Percentiles rank a stretch among this genome's conserved stretches.
phyloP scores from a whole-genome alignment of 1,140 invertebrate species.

The Agrypnia vestita region DNA sequence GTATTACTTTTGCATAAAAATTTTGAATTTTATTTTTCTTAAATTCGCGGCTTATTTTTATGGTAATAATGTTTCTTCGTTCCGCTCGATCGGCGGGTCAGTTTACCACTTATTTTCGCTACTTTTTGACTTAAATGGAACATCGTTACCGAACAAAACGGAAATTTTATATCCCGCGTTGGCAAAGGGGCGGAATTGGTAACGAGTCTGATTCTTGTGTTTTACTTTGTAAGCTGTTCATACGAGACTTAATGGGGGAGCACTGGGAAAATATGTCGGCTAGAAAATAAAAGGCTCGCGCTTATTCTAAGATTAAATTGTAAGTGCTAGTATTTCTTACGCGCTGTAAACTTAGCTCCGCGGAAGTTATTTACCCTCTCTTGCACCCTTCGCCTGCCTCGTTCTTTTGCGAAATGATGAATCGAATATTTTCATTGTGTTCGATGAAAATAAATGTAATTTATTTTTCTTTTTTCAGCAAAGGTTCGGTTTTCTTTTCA shows the following conservation, averaged over 20 bases:
- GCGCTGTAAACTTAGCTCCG: conserved; percentile 2
- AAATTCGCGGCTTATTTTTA: neutral
- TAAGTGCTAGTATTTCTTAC: neutral
- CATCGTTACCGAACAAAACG: conserved; percentile 37
- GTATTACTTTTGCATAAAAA: neutral
- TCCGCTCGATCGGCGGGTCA: neutral
- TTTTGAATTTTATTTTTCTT: conserved; percentile 11
- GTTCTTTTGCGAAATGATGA: conserved; percentile 3
- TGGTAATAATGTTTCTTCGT: conserved; percentile 1
- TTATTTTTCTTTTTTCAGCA: neutral
- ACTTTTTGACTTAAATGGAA: conserved; percentile 11
- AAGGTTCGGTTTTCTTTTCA: too few species aligned
- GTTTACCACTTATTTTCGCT: conserved; percentile 11
- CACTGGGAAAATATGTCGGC: conserved; percentile 56
- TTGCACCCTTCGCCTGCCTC: neutral
- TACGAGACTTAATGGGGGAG: conserved; percentile 51
- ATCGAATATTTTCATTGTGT: conserved; percentile 28
- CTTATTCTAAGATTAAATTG: conserved; percentile 33
- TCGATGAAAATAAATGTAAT: neutral
- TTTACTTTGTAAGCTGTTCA: conserved; percentile 46
- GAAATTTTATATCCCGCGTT: conserved; percentile 55
- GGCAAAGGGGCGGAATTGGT: conserved; percentile 55
- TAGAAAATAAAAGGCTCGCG: conserved; percentile 35
- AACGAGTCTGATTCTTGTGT: conserved; percentile 54
- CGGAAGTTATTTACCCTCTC: neutral